Conservation (phyloP, 1,140 invertebrate genomes). For the Heliconius himera region DNA sequence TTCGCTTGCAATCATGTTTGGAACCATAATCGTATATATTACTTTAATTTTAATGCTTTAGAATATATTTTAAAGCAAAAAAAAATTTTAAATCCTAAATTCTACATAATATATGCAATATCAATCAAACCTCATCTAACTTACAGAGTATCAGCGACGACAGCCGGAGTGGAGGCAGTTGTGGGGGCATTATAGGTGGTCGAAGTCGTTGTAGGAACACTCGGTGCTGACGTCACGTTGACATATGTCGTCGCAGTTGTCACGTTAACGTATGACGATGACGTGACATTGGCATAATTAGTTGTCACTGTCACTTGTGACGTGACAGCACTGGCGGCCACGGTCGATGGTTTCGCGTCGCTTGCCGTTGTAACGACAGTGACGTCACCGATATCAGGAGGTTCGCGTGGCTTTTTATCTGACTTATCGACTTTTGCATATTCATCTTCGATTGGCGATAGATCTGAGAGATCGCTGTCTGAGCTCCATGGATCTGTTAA, state of each 20-base stretch:
- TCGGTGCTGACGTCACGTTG: constrained; percentile 29
- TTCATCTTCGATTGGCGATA: constrained; percentile 74
- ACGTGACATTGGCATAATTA: constrained; percentile 30
- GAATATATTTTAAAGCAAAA: not conserved
- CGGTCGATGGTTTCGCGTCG: constrained; percentile 36
- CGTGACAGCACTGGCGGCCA: constrained; percentile 23
- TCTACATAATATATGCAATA: too few species aligned
- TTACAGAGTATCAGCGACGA: constrained; percentile 52
- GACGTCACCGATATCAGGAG: constrained; percentile 73
- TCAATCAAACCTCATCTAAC: constrained; percentile 25
- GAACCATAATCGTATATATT: too few species aligned
- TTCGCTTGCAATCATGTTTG: too few species aligned
- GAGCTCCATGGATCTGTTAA: constrained; percentile 75
- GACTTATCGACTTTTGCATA: constrained; percentile 76
- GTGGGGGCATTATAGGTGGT: constrained; percentile 28
- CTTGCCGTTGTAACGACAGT: constrained; percentile 52
- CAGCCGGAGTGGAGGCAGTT: constrained; percentile 31
- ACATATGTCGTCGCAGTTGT: constrained; percentile 24
- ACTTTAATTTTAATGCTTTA: too few species aligned
- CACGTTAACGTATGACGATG: constrained; percentile 32
- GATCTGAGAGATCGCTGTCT: constrained; percentile 73
- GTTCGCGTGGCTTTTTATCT: constrained; percentile 57
- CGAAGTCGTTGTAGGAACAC: constrained; percentile 17
- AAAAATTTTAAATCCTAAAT: not conserved
- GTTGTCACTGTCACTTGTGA: constrained; percentile 18